Evolutionary conservation across 2,797 vertebrate species (phyloP).

Genomic region (Nasua narica): DNA sequence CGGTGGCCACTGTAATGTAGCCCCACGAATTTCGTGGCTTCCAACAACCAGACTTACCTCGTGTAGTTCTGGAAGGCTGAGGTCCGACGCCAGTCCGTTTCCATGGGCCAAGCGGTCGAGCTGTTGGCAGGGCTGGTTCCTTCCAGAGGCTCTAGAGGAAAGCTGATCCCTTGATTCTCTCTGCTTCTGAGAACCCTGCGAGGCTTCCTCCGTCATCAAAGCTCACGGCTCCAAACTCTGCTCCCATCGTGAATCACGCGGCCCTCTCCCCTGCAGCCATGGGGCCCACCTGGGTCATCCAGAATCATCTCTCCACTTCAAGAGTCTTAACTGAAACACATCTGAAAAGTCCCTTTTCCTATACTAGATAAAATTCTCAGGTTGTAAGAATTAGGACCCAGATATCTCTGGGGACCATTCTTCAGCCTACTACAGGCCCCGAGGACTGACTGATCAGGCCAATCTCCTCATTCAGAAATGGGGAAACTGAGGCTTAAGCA

Average conservation of each 20-base stretch:
- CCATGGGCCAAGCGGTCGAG: no score
- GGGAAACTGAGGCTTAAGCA: not conserved
- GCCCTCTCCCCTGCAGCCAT: not conserved
- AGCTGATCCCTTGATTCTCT: no score
- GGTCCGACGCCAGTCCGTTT: not conserved
- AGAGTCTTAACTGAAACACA: not conserved
- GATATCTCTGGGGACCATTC: no score
- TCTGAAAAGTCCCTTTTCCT: not conserved
- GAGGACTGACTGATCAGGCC: not conserved
- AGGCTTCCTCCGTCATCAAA: not conserved
- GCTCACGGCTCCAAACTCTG: no score
- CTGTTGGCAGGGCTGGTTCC: not conserved
- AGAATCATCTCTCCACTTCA: no score
- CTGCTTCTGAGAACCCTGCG: not conserved
- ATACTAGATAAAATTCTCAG: no score
- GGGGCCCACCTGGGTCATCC: accelerated
- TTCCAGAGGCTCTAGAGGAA: no score
- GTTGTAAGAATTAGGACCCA: not conserved
- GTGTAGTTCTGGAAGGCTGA: not conserved
- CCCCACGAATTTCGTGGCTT: no score
- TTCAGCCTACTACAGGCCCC: not conserved
- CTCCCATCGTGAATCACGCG: accelerated
- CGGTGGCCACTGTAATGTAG: not conserved
- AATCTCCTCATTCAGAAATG: not conserved
- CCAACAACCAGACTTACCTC: not conserved